Base-by-base conservation (phyloP, 2,888 invertebrate species). In the Brachyopa scutellaris region DNA sequence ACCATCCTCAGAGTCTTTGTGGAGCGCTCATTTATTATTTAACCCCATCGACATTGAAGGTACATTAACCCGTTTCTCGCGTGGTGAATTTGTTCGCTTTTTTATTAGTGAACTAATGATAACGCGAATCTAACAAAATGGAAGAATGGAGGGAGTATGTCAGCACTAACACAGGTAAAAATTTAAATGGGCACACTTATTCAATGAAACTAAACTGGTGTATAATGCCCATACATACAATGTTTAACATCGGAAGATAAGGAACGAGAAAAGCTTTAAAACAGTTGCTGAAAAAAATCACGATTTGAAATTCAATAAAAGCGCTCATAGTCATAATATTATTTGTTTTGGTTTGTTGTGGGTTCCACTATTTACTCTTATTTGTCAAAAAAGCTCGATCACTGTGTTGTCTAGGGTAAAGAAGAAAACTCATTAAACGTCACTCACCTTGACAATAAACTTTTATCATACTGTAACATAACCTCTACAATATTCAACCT, bases 371-470 rank as follows among this genome's bases (percentile, higher is more conserved):
- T 11, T n/a, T 11, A 5, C 36, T 11, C 2, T 36, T n/a, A 11
- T n/a, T 45, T 17, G 17, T 19, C 19, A 23, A 29, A 13, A 33
- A 21, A 47, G 31, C 51, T 66, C 19, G 11, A 47, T 29, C 11
- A 11, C 7, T 31, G 31, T 23, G 21, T 47, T 47, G 42, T 66
- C 42, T 42, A 29, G 21, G 11, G 40, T 29, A 29, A 31, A 40
- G 9, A n/a, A 45, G 9, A 13, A 40, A 49, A 59, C 59, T 70
- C 21, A 40, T 15, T 31, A 47, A 49, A 51, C 70, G 38, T 70
- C 53, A 74, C 57, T 74, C 74, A 79, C 74, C 79, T 79, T 79
- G 79, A 73, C 74, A 67, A 62, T 79, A 79, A 79, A 79, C 79
- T 74, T 78, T 67, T 67, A 67, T 73, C 61, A 57, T 11, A 31